Evolutionary conservation across 2,888 invertebrate genomes (phyloP).

Genomic region (Rhagonycha fulva): DNA sequence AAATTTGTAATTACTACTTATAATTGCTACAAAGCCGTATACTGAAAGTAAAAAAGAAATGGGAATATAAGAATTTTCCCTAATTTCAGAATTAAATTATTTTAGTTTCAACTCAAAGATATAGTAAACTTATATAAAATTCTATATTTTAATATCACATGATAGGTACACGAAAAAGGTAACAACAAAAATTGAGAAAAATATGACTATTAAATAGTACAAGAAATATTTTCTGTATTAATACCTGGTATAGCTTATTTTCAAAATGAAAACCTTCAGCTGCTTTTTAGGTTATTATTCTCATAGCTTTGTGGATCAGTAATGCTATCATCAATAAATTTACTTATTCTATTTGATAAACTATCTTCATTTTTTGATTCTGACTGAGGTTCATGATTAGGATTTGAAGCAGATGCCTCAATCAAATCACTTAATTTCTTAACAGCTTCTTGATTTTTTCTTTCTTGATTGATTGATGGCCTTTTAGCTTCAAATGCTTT

Average conservation of each 20-base stretch:
- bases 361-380: background rate
- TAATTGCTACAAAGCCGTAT: too few relatives aligned
- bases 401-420: background rate
- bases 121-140: background rate
- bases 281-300: background rate
- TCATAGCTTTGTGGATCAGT: background rate
- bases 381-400: background rate
- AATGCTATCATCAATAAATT: conserved; percentile 17
- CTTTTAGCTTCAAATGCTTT: background rate
- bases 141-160: background rate
- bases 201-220: background rate
- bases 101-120: too few relatives aligned
- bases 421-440: background rate
- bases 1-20: too few relatives aligned
- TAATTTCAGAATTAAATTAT: too few relatives aligned
- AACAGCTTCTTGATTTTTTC: background rate
- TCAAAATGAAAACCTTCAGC: background rate
- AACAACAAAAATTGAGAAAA: background rate
- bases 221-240: background rate
- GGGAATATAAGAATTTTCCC: too few relatives aligned
- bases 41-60: too few relatives aligned
- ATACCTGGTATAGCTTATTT: background rate
- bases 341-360: conserved; percentile 7
- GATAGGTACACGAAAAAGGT: background rate
- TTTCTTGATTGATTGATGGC: background rate